These are phyloP conservation scores for Pseudopleuronectes americanus DNA, from an alignment of 2,797 vertebrate species.

Conservation along the genomic window DNA sequence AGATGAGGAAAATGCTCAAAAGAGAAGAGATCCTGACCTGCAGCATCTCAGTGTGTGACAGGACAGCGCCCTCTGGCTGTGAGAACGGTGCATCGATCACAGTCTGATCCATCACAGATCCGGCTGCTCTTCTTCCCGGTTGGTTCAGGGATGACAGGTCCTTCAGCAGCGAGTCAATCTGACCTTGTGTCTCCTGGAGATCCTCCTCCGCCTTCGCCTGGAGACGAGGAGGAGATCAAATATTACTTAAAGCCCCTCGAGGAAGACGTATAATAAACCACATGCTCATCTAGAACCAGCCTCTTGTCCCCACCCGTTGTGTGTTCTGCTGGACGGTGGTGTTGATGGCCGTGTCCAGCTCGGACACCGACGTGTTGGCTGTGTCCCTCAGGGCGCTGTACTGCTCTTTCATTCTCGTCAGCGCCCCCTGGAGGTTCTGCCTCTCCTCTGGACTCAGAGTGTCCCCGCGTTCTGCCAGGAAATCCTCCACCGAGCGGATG, in stretches of 20 bases:
- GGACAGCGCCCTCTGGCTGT: slow-evolving; percentile 80
- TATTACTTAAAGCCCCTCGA: no score
- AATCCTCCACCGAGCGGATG: slow-evolving; percentile 90
- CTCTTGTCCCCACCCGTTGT: slow-evolving; percentile 85
- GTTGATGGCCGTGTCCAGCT: slow-evolving; percentile 87
- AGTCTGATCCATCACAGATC: neutral
- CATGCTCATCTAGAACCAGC: neutral
- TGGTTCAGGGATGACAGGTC: slow-evolving; percentile 69
- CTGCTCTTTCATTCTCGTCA: slow-evolving; percentile 89
- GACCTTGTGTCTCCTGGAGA: slow-evolving; percentile 89
- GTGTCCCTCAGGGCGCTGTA: slow-evolving; percentile 86
- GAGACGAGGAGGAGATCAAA: neutral
- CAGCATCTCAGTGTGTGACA: slow-evolving; percentile 85
- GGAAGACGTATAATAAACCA: no score
- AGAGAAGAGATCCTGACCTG: slow-evolving; percentile 83
- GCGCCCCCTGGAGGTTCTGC: slow-evolving; percentile 81
- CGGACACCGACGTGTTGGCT: slow-evolving; percentile 82
- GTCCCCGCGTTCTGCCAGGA: slow-evolving; percentile 85
- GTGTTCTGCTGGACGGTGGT: slow-evolving; percentile 92
- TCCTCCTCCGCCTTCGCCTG: slow-evolving; percentile 94
- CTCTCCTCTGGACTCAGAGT: slow-evolving; percentile 80
- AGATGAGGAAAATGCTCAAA: neutral
- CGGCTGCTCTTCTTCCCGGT: slow-evolving; percentile 27
- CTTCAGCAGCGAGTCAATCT: slow-evolving; percentile 88
- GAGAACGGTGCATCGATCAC: slow-evolving; percentile 37